phyloP scores from a whole-genome alignment of 2,797 vertebrate species.

The Orientallactaga sibirica region DNA sequence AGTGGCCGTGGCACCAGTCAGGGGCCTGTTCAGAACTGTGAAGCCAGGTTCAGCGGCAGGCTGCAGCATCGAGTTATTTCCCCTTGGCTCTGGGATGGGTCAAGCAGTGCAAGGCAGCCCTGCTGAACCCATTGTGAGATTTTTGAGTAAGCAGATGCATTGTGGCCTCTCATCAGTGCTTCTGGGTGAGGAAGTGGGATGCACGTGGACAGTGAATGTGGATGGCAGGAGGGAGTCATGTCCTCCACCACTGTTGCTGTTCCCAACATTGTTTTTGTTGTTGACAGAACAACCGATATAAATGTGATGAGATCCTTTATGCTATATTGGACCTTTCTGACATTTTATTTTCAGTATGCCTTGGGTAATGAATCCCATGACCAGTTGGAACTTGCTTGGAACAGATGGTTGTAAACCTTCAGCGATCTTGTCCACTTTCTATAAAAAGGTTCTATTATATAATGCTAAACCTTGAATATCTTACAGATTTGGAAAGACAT shows the following conservation, averaged over 20 bases:
- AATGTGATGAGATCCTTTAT: not conserved
- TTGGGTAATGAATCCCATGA: constrained; percentile 10
- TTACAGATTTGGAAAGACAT: constrained; percentile 46
- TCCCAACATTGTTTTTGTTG: too few relatives aligned
- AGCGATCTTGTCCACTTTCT: constrained; percentile 3
- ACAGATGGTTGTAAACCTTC: constrained; percentile 15
- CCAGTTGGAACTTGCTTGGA: constrained; percentile 19
- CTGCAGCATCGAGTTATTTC: not conserved
- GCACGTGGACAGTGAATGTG: not conserved
- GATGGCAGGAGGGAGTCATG: not conserved
- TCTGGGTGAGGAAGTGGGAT: not conserved
- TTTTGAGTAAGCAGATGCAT: not conserved
- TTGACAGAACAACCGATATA: not conserved
- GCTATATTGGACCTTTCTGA: not conserved
- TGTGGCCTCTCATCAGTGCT: too few relatives aligned
- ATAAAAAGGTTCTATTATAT: constrained; percentile 44
- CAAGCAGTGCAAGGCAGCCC: not conserved
- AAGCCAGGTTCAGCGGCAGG: too few relatives aligned
- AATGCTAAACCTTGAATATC: constrained; percentile 21
- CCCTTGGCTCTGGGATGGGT: not conserved
- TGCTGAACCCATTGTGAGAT: not conserved
- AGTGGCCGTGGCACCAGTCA: not conserved
- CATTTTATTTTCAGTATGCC: not conserved
- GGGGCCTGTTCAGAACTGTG: not conserved
- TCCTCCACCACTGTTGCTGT: not conserved